phyloP scores from a whole-genome alignment of 1,140 invertebrate species.

The Trichonephila clavata region DNA sequence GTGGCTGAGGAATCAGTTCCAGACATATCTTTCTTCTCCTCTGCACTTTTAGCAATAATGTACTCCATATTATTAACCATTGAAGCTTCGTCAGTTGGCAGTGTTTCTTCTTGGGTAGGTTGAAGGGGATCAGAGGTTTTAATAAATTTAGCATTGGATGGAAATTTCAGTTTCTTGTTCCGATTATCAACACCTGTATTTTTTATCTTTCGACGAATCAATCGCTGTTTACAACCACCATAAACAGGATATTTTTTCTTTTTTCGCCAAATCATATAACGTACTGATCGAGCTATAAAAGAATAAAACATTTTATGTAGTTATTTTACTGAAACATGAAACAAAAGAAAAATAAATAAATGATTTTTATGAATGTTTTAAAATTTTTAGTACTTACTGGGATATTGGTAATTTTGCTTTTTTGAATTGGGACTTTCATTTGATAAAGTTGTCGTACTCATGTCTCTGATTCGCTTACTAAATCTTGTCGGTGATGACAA shows the following conservation, averaged over 20 bases:
- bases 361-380: too few species aligned
- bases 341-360: too few species aligned
- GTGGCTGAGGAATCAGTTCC: constrained; percentile 69
- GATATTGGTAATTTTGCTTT: constrained; percentile 48
- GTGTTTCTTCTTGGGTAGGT: constrained; percentile 49
- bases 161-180: constrained; percentile 51
- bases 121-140: constrained; percentile 71
- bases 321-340: too few species aligned
- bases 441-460: constrained; percentile 6
- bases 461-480: constrained; percentile 63
- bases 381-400: constrained; percentile 22
- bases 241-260: constrained; percentile 69
- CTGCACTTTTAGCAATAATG: constrained; percentile 36
- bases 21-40: constrained; percentile 54
- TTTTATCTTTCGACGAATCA: constrained; percentile 70
- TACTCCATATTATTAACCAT: constrained; percentile 48
- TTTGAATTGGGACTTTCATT: constrained; percentile 37
- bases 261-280: constrained; percentile 70
- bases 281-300: constrained; percentile 23
- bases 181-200: not conserved
- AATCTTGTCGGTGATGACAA: constrained; percentile 66
- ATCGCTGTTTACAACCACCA: constrained; percentile 53
- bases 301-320: not conserved
- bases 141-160: constrained; percentile 59
- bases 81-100: constrained; percentile 34